phyloP scores from a whole-genome alignment of 2,888 invertebrate species.

The Hemicrepidius hirtus region DNA sequence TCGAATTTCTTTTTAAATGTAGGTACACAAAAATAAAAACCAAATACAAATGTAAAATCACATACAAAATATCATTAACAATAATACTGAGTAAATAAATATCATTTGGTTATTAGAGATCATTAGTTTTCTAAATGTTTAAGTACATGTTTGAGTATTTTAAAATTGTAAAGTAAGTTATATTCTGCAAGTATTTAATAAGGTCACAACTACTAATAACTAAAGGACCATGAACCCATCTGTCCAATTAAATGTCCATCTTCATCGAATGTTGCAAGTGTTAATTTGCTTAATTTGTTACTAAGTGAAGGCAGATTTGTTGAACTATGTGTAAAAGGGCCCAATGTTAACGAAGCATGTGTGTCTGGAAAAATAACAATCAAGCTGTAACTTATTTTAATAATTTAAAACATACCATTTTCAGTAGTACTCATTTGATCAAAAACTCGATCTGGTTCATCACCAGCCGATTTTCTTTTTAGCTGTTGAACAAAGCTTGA shows the following conservation, averaged over 20 bases:
- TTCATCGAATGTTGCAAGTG: constrained; percentile 92
- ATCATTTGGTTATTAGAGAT: constrained; percentile 28
- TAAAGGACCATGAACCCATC: constrained; percentile 89
- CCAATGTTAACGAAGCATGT: constrained; percentile 70
- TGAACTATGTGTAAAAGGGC: constrained; percentile 68
- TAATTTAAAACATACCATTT: constrained; percentile 61
- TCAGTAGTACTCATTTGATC: constrained; percentile 64
- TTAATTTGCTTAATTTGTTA: constrained; percentile 90
- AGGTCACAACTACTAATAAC: constrained; percentile 71
- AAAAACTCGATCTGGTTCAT: constrained; percentile 71
- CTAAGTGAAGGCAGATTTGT: constrained; percentile 79
- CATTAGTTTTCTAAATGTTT: constrained; percentile 17
- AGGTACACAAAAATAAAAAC: background rate
- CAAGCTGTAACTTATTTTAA: background rate
- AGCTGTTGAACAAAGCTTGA: constrained; percentile 88
- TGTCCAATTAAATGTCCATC: constrained; percentile 91
- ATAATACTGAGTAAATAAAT: constrained; percentile 19
- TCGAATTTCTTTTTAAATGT: no score
- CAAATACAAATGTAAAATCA: background rate
- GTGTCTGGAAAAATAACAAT: constrained; percentile 65
- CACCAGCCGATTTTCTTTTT: constrained; percentile 72
- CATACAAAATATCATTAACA: background rate
- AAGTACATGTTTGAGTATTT: constrained; percentile 15
- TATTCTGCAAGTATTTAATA: no score
- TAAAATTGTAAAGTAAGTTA: no score